Conservation (phyloP, 2,113 vertebrate species). For the Steatornis caripensis region DNA sequence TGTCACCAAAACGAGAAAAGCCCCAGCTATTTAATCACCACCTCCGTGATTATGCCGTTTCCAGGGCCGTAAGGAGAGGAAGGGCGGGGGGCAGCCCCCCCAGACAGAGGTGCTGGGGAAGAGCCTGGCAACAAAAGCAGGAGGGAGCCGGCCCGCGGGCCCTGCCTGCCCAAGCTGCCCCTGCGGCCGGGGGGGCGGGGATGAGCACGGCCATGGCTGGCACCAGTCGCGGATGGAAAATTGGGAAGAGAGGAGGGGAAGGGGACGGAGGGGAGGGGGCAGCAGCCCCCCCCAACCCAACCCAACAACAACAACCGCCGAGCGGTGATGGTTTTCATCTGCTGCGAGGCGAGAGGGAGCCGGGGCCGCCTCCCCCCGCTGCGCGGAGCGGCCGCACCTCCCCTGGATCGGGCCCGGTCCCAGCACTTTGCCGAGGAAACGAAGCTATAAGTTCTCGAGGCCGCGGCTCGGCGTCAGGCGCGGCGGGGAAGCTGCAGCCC, state of each 20-base stretch:
- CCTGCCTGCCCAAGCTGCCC: neutral
- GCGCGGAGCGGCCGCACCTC: neutral
- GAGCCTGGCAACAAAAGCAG: neutral
- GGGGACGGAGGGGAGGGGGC: neutral
- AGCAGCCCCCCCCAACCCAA: too few relatives aligned
- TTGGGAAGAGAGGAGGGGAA: neutral
- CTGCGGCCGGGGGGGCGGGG: neutral
- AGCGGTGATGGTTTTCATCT: neutral
- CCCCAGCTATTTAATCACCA: neutral
- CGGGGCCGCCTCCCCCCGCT: neutral
- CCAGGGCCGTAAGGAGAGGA: neutral
- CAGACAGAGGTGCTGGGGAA: neutral
- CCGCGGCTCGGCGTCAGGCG: neutral
- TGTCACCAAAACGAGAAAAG: neutral
- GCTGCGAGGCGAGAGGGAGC: neutral
- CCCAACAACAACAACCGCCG: neutral
- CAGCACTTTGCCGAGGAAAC: neutral
- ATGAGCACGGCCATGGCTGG: neutral
- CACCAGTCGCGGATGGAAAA: neutral
- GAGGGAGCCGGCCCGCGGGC: neutral
- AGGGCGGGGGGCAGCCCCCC: neutral
- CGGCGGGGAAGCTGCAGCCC: neutral
- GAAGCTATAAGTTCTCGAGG: neutral
- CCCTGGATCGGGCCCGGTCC: neutral
- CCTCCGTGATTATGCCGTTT: neutral